These are phyloP conservation scores for Zaprionus africanus DNA, from an alignment of 1,140 invertebrate species.

Conservation along the genomic window DNA sequence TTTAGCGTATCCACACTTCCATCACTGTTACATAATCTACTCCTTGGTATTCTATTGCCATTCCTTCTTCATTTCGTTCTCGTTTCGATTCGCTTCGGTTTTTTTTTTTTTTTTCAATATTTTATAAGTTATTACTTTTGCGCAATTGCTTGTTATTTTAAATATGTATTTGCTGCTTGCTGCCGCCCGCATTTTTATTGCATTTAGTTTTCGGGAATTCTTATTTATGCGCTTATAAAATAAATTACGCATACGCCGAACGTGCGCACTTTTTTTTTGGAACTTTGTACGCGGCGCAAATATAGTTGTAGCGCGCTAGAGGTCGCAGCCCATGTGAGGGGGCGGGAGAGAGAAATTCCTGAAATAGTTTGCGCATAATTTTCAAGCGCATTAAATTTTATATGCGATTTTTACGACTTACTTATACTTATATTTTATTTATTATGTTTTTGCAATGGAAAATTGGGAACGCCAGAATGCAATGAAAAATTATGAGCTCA, in stretches of 20 bases:
- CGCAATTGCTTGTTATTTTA: conserved; percentile 72
- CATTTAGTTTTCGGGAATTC: conserved; percentile 71
- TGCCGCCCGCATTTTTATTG: conserved; percentile 70
- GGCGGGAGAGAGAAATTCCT: conserved; percentile 42
- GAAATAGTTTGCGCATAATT: conserved; percentile 80
- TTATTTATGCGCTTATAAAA: conserved; percentile 77
- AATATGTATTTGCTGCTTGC: conserved; percentile 51
- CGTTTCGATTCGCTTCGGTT: not conserved
- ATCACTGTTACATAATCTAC: not conserved
- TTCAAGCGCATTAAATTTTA: conserved; percentile 79
- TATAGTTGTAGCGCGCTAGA: not conserved
- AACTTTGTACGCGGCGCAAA: conserved; percentile 27
- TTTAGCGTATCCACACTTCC: conserved; percentile 4
- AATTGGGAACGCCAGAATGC: conserved; percentile 40
- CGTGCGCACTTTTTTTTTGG: conserved; percentile 40
- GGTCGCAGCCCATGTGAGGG: not conserved
- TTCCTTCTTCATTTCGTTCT: conserved; percentile 28
- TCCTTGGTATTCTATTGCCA: conserved; percentile 12
- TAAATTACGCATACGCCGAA: conserved; percentile 75
- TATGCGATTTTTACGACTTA: conserved; percentile 74
- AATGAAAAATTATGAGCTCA: conserved; percentile 75
- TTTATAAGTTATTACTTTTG: conserved; percentile 80
- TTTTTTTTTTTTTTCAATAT: conserved; percentile 58
- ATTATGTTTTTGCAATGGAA: conserved; percentile 64
- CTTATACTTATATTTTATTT: conserved; percentile 78